Evolutionary conservation across 2,113 vertebrate species (phyloP).

Genomic region (Trematocara marginatum): DNA sequence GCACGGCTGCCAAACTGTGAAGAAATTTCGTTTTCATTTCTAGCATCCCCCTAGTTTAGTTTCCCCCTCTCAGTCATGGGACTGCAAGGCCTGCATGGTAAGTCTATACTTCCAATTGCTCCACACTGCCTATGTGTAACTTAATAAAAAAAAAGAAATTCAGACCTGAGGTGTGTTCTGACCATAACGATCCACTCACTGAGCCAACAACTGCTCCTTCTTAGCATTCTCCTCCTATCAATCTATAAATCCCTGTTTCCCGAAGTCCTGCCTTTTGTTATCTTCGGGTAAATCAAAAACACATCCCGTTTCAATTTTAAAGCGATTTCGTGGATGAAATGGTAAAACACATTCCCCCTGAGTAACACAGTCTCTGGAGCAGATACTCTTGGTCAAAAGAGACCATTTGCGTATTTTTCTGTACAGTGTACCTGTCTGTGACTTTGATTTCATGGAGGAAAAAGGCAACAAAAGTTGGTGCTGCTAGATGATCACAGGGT

Average conservation of each 20-base stretch:
- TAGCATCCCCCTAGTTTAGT: not conserved
- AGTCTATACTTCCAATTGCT: not conserved
- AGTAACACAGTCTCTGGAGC: not conserved
- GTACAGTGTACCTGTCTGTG: not conserved
- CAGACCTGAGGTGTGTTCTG: not conserved
- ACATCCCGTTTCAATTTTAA: not conserved
- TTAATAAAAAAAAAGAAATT: not conserved
- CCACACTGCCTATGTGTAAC: not conserved
- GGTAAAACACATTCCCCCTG: not conserved
- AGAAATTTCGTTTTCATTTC: not conserved
- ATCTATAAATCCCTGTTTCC: conserved; percentile 4
- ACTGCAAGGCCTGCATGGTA: conserved; percentile 40
- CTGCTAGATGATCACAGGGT: not conserved
- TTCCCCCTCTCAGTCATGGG: not conserved
- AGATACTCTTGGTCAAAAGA: not conserved
- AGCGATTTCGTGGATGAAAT: not conserved
- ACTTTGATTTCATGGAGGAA: not conserved
- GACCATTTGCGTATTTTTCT: not conserved
- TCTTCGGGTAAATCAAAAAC: conserved; percentile 3
- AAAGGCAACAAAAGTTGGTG: not conserved
- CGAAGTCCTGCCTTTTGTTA: not conserved
- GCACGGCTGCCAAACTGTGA: not conserved
- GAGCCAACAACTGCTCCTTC: not conserved
- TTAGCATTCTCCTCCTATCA: not conserved
- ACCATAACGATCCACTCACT: not conserved